These are phyloP conservation scores for Sinotaia quadrata DNA, from an alignment of 2,888 invertebrate genomes.

Conservation along the genomic window DNA sequence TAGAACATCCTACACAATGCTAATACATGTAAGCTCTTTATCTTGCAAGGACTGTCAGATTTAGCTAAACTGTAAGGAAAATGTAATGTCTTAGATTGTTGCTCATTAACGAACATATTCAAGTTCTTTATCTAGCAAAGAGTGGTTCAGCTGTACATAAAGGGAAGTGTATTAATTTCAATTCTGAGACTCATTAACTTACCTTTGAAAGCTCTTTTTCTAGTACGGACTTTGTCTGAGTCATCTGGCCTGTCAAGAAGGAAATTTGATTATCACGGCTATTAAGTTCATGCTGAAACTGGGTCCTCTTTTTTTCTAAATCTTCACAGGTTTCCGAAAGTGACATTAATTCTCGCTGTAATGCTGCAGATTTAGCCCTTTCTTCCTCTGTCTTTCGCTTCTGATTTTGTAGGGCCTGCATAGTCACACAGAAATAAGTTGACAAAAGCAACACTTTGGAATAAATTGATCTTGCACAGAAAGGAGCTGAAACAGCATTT, in stretches of 20 bases:
- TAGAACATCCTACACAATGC: too few relatives aligned
- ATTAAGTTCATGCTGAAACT: constrained; percentile 57
- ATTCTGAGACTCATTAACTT: not conserved
- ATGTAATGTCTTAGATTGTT: too few relatives aligned
- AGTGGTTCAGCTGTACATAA: too few relatives aligned
- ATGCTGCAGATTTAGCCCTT: constrained; percentile 46
- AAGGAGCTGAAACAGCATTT: too few relatives aligned
- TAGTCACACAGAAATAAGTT: not conserved
- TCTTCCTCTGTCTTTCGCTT: constrained; percentile 62
- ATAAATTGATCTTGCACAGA: too few relatives aligned
- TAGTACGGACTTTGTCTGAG: constrained; percentile 9
- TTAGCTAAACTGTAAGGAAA: too few relatives aligned
- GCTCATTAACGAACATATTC: too few relatives aligned
- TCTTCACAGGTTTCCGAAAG: constrained; percentile 59
- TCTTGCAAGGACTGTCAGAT: too few relatives aligned
- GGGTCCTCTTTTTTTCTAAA: constrained; percentile 56
- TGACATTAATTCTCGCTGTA: constrained; percentile 60
- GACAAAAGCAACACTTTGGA: too few relatives aligned
- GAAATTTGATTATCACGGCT: constrained; percentile 57
- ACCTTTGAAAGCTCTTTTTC: constrained; percentile 25
- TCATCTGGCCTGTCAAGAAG: constrained; percentile 42
- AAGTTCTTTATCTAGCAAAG: too few relatives aligned
- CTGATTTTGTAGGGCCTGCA: constrained; percentile 60
- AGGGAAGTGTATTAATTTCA: too few relatives aligned
- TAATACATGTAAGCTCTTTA: too few relatives aligned